A percentile compares a stretch with the other conserved stretches of the same genome.
Conservation (phyloP, 2,113 vertebrate genomes). For the Irena cyanogastra region DNA sequence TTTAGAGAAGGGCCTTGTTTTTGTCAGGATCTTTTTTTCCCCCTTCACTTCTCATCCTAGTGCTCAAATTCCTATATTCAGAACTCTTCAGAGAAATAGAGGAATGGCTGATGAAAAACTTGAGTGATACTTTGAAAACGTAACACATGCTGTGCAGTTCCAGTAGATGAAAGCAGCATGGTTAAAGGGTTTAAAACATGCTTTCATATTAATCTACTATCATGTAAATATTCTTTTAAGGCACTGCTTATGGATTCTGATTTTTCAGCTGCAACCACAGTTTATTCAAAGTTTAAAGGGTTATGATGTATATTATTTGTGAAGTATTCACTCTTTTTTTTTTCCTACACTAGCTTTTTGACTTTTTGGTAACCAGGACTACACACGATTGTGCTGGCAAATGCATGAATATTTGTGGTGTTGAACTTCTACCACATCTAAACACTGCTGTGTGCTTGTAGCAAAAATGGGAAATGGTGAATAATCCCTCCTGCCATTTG, state of each 20-base stretch:
- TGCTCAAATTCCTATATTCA: neutral
- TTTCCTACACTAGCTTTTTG: neutral
- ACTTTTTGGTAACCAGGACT: neutral
- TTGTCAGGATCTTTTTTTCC: rapidly evolving
- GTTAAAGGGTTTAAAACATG: neutral
- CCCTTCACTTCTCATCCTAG: neutral
- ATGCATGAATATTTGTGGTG: neutral
- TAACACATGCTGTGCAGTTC: neutral
- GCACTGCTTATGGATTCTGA: neutral
- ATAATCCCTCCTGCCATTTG: neutral
- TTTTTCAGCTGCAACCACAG: neutral
- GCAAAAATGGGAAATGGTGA: neutral
- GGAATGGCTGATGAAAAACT: neutral
- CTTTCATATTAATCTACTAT: conserved; percentile 18
- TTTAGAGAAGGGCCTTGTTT: neutral
- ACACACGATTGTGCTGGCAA: neutral
- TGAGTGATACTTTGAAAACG: conserved; percentile 5
- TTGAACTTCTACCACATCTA: neutral
- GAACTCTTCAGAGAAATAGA: neutral
- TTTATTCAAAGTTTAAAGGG: neutral
- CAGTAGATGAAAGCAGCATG: neutral
- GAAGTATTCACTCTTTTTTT: neutral
- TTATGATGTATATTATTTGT: neutral
- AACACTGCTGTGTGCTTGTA: neutral
- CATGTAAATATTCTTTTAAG: conserved; percentile 14